Conservation (phyloP, 2,113 vertebrate genomes). For the Lathamus discolor region DNA sequence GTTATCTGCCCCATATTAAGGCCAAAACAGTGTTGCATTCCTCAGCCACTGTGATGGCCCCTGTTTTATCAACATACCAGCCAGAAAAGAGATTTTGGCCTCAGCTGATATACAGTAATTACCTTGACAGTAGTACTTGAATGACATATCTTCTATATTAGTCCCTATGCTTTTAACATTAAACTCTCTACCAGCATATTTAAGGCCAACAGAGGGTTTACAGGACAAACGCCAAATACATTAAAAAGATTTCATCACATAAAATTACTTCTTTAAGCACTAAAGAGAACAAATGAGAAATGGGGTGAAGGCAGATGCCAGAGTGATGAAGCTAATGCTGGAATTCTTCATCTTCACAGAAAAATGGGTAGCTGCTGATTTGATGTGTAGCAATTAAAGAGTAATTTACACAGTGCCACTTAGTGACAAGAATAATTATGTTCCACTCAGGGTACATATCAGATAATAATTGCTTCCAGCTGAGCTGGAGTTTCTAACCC, state of each 20-base stretch:
- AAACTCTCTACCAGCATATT: neutral
- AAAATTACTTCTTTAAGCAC: neutral
- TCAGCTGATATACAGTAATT: neutral
- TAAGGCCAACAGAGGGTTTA: neutral
- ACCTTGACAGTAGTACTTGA: neutral
- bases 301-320: neutral
- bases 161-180: neutral
- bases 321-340: neutral
- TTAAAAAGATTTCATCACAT: neutral
- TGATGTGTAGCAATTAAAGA: slow-evolving; percentile 50
- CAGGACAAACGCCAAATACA: neutral
- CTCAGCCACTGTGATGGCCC: neutral
- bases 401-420: slow-evolving; percentile 61
- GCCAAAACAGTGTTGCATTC: neutral
- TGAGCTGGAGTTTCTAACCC: slow-evolving; percentile 35
- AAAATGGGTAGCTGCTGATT: slow-evolving; percentile 42
- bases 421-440: slow-evolving; percentile 65
- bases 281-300: neutral
- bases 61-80: neutral
- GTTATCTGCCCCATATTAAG: neutral
- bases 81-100: neutral
- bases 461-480: slow-evolving; percentile 61
- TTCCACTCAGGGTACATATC: slow-evolving; percentile 31
- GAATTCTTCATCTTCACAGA: slow-evolving; percentile 11
- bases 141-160: neutral